phyloP scores from a whole-genome alignment of 2,888 invertebrate species.

The Neoitamus cyanurus region DNA sequence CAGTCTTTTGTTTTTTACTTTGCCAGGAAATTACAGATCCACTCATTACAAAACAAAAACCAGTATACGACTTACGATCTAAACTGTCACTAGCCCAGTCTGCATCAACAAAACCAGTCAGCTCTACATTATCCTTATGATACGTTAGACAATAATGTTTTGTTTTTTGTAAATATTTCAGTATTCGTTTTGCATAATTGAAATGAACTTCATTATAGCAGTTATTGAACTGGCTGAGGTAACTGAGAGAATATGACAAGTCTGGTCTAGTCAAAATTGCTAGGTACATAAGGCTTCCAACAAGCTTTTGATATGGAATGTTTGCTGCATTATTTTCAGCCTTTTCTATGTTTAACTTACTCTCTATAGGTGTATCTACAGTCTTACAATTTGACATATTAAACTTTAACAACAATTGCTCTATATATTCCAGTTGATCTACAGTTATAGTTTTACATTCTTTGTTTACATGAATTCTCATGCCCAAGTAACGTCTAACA shows the following conservation, averaged over 20 bases:
- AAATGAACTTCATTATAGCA: too few relatives aligned
- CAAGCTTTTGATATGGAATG: background rate
- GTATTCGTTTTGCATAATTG: too few relatives aligned
- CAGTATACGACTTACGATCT: conserved; percentile 53
- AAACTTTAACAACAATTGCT: background rate
- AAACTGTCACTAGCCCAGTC: conserved; percentile 52
- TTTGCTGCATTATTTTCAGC: background rate
- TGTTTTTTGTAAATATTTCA: too few relatives aligned
- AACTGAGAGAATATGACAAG: too few relatives aligned
- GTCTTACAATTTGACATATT: conserved; percentile 18
- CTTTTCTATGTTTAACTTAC: background rate
- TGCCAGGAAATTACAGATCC: conserved; percentile 53
- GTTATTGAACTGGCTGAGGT: too few relatives aligned
- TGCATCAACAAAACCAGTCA: conserved; percentile 50
- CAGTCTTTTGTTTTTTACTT: conserved; percentile 51
- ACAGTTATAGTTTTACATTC: background rate
- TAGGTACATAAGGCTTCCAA: too few relatives aligned
- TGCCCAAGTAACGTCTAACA: conserved; percentile 38
- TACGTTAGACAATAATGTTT: too few relatives aligned
- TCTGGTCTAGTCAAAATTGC: too few relatives aligned
- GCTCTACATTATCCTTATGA: too few relatives aligned
- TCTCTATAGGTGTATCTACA: conserved; percentile 35
- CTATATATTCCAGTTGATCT: background rate
- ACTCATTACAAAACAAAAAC: conserved; percentile 51
- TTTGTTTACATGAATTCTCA: background rate